Conservation (phyloP, 2,113 vertebrate genomes). For the Dendrocopos noguchii region DNA sequence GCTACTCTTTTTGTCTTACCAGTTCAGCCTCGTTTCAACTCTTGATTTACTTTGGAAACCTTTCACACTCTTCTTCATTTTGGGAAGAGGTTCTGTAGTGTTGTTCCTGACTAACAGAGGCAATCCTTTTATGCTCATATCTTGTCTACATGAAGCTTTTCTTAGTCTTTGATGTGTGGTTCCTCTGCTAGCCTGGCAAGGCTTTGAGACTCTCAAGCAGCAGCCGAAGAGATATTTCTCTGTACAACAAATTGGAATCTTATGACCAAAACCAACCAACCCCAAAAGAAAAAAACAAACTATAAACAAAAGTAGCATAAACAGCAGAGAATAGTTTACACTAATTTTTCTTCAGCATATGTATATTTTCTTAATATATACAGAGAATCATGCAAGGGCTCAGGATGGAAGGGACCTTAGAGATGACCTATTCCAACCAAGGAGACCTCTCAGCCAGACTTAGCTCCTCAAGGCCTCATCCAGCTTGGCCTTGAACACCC, state of each 20-base stretch:
- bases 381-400: too few relatives aligned
- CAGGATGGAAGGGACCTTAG: too few relatives aligned
- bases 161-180: background rate
- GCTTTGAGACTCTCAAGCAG: background rate
- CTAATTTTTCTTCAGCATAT: background rate
- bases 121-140: background rate
- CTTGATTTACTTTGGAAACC: background rate
- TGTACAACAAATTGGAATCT: background rate
- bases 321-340: background rate
- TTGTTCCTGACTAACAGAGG: background rate
- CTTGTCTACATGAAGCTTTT: background rate
- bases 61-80: background rate
- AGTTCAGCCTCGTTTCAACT: background rate
- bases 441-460: too few relatives aligned
- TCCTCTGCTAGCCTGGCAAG: background rate
- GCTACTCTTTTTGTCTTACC: background rate
- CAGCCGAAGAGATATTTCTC: background rate
- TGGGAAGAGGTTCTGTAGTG: background rate
- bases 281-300: fast-evolving
- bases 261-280: background rate
- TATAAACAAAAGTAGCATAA: background rate
- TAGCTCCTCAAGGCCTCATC: too few relatives aligned
- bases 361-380: background rate
- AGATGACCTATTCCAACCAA: too few relatives aligned
- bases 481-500: too few relatives aligned